phyloP scores from a whole-genome alignment of 2,888 invertebrate genomes.

The Glaucopsyche alexis region DNA sequence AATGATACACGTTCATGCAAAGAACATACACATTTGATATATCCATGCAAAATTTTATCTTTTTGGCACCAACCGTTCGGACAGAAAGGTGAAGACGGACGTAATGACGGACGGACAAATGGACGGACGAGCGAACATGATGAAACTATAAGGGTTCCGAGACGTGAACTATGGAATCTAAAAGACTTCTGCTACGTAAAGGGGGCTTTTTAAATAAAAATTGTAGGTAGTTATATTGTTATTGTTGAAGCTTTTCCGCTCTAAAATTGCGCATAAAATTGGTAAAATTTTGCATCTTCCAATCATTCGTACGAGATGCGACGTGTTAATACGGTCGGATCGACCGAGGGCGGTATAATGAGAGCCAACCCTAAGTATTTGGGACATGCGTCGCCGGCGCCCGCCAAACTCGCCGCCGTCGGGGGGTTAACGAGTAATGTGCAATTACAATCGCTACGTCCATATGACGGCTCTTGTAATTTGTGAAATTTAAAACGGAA shows the following conservation, averaged over 20 bases:
- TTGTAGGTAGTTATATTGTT: neutral
- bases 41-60: too few species aligned
- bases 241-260: neutral
- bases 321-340: constrained; percentile 76
- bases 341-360: constrained; percentile 70
- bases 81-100: too few species aligned
- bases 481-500: constrained; percentile 28
- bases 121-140: too few species aligned
- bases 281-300: constrained; percentile 14
- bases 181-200: too few species aligned
- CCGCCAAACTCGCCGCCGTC: constrained; percentile 67
- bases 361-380: constrained; percentile 78
- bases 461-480: constrained; percentile 29
- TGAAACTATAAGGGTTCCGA: too few species aligned
- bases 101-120: too few species aligned
- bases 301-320: constrained; percentile 38
- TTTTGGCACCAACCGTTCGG: too few species aligned
- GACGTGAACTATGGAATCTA: too few species aligned
- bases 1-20: too few species aligned
- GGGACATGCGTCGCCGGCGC: constrained; percentile 79
- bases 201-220: too few species aligned
- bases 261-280: neutral
- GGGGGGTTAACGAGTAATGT: constrained; percentile 58
- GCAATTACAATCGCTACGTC: constrained; percentile 55
- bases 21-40: too few species aligned